Base-by-base conservation (phyloP, 2,797 vertebrate species). In the Microctenopoma steveboyesi region DNA sequence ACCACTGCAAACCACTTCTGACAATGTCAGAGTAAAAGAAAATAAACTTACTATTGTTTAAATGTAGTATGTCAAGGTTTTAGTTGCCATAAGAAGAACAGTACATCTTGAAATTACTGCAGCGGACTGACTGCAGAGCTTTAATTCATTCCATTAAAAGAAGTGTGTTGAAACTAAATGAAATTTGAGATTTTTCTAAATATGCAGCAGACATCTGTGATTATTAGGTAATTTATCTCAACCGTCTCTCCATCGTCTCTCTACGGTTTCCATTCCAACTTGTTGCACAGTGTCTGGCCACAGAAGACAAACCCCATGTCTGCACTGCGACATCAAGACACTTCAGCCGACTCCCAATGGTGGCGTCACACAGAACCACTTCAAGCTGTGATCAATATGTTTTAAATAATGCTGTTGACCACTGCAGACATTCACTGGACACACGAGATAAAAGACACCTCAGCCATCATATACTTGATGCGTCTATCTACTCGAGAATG, bases 241-340 rank as follows among this genome's bases (percentile, higher is more conserved):
- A 16, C 27, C 6, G 39, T 40, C 13, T 30, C 64, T 39, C 51
- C 5, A 43, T 18, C 33, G 0, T 5, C 25, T 25, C 4, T 28
- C 9, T 52, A n/a, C 22, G 47, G 18, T 11, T 51, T 61, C 50
- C 12, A 15, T 18, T 64, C 7, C 56, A 64, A 72, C 72, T 80
- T 91, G 87, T 82, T 86, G 84, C 78, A 65, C 54, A 35, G 30
- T 47, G 33, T 37, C 37, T 6, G 2, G n/a, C 43, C 54, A 64
- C 40, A 28, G 49, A 33, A 46, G 51, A 50, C 59, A 66, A 73
- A 82, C 72, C 28, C 13, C n/a, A 13, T 35, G 79, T 82, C 88
- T 88, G 86, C 83, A 91, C 78, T 92, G 91, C 85, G 86, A 85
- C 90, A 89, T 79, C 56, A 78, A 80, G 64, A 79, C 40, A 56